Evolutionary conservation across 1,140 invertebrate genomes (phyloP).

Genomic region (Bombus terrestris): DNA sequence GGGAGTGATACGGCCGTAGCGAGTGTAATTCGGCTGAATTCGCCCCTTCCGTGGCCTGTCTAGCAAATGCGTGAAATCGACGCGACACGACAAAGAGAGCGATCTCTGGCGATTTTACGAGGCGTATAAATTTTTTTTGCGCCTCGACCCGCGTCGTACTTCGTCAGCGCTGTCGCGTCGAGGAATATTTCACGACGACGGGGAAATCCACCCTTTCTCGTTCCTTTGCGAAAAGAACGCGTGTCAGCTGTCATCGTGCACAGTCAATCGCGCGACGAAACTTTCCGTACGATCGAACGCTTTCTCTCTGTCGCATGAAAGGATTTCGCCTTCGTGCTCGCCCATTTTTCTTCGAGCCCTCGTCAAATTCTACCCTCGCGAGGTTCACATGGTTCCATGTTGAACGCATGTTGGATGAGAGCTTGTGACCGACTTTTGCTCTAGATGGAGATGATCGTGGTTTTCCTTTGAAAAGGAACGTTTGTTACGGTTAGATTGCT

Average conservation of each 20-base stretch:
- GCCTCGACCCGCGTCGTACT: constrained; percentile 18
- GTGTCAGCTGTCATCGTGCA: constrained; percentile 63
- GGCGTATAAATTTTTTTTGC: constrained; percentile 42
- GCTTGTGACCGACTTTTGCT: neutral
- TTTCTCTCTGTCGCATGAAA: constrained; percentile 28
- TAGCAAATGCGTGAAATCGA: constrained; percentile 13
- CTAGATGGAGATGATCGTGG: neutral
- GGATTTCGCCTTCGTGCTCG: constrained; percentile 40
- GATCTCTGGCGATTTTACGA: neutral
- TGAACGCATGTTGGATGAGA: neutral
- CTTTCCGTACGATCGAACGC: constrained; percentile 27
- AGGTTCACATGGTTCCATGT: neutral
- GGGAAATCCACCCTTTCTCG: constrained; percentile 21
- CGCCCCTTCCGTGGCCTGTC: neutral
- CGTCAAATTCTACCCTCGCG: neutral
- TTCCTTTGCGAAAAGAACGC: constrained; percentile 33
- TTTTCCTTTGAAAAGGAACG: neutral
- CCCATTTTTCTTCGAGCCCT: constrained; percentile 25
- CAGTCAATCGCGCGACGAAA: constrained; percentile 43
- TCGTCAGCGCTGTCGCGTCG: constrained; percentile 32
- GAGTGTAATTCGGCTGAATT: neutral
- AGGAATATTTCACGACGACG: constrained; percentile 36
- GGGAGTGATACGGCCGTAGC: neutral
- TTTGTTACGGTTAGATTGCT: neutral
- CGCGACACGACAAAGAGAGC: neutral